Conservation (phyloP, 2,113 vertebrate genomes). For the Phalacrocorax brasilianus region DNA sequence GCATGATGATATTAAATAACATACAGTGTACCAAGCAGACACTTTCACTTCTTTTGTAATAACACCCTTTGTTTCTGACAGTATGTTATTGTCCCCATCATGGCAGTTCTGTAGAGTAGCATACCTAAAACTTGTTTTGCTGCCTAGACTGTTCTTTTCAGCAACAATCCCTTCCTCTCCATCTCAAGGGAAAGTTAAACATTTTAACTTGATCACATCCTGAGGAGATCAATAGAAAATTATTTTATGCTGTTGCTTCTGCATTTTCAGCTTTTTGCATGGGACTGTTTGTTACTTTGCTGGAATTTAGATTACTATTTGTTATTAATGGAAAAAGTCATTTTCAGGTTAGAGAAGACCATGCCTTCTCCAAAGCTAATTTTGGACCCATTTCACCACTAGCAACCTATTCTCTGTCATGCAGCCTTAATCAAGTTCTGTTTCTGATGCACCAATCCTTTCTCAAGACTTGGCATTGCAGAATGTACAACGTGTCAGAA, state of each 20-base stretch:
- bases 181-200: constrained; percentile 48
- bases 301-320: constrained; percentile 42
- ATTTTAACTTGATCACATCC: not conserved
- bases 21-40: constrained; percentile 64
- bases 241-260: constrained; percentile 52
- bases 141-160: constrained; percentile 24
- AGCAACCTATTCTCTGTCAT: constrained; percentile 20
- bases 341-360: constrained; percentile 64
- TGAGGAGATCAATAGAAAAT: constrained; percentile 26
- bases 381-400: constrained; percentile 43
- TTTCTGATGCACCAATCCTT: constrained; percentile 65
- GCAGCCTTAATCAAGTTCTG: constrained; percentile 48
- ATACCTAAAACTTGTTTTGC: constrained; percentile 40
- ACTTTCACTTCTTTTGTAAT: constrained; percentile 66
- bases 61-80: constrained; percentile 72
- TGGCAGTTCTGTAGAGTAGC: constrained; percentile 60
- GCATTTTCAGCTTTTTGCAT: constrained; percentile 67
- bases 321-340: constrained; percentile 47
- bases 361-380: constrained; percentile 51
- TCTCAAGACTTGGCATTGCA: constrained; percentile 62
- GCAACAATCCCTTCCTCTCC: constrained; percentile 64
- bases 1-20: constrained; percentile 80
- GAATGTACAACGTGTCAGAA: not conserved
- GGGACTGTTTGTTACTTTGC: constrained; percentile 58
- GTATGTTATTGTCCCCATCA: constrained; percentile 44